Evolutionary conservation across 1,140 invertebrate genomes (phyloP), one percentile per base, ranked within the genome.

Genomic region (Trichomalopsis sarcophagae): DNA sequence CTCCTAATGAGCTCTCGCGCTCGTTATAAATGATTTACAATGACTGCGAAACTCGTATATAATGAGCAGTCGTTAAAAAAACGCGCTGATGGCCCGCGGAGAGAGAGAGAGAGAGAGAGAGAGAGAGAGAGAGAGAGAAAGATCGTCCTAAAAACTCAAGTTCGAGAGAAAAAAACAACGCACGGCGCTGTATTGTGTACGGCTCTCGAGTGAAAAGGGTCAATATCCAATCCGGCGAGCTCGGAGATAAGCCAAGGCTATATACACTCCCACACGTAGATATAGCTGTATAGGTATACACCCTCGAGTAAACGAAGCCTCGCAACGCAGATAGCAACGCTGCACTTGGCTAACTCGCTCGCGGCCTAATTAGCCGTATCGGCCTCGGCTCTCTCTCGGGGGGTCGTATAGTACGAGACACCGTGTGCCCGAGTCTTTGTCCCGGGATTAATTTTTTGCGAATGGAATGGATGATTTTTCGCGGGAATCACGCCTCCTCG

Each of bases 291-390:
- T 14, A 55, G 50, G 14, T 21, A 55, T 1, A 17, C 50, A 6
- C 55, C 17, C 55, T 62, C 55, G 55, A n/a, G 55, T 17, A 62
- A 62, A 62, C 55, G 55, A 62, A 62, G 55, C 55, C 55, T 1
- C 17, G 17, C 21, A 62, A n/a, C 55, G 55, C 17, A 62, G 55
- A 62, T 62, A 62, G 55, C 55, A n/a, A 62, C 55, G 55, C 55
- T 62, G 55, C 55, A 62, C 55, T 62, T 62, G 14, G 7, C 13
- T 73, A 73, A 73, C 33, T 40, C 44, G 23, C 27, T 44, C 79
- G 47, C 44, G 79, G 40, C 40, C 79, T 50, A 81, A 81, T 73
- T 81, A 71, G 40, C 68, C 55, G 4, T 69, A 62, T 62, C 55
- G 55, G 55, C 55, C 55, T 27, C 27, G 27, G 27, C 27, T n/a